Conservation (phyloP, 2,888 invertebrate genomes). For the Nephrocerus scutellatus region DNA sequence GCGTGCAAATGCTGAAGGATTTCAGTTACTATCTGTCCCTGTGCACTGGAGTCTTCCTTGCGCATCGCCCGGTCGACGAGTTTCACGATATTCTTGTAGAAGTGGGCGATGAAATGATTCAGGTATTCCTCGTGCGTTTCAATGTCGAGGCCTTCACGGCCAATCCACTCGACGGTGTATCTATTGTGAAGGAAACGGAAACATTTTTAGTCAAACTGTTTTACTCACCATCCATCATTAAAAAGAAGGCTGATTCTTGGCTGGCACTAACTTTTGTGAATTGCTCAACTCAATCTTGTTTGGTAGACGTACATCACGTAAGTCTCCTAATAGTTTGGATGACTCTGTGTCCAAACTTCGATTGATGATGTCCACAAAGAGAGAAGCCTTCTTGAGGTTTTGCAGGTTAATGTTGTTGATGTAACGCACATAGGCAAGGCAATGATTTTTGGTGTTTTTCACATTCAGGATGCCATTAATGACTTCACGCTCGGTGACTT, state of each 20-base stretch:
- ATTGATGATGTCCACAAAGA: slow-evolving; percentile 92
- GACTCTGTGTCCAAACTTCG: slow-evolving; percentile 90
- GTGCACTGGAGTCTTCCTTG: slow-evolving; percentile 89
- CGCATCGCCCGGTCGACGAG: slow-evolving; percentile 91
- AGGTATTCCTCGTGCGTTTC: slow-evolving; percentile 92
- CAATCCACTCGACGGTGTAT: slow-evolving; percentile 95
- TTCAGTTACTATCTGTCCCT: slow-evolving; percentile 89
- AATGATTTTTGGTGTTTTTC: slow-evolving; percentile 91
- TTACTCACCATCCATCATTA: too few relatives aligned
- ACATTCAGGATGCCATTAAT: slow-evolving; percentile 91
- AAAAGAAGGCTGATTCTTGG: background rate
- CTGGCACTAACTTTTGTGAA: slow-evolving; percentile 67
- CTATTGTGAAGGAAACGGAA: slow-evolving; percentile 47
- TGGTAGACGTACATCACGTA: slow-evolving; percentile 84
- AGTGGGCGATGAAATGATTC: slow-evolving; percentile 88
- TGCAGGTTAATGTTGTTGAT: slow-evolving; percentile 97
- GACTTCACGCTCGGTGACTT: slow-evolving; percentile 97
- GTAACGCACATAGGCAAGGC: slow-evolving; percentile 87
- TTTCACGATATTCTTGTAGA: slow-evolving; percentile 86
- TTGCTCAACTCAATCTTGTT: slow-evolving; percentile 84
- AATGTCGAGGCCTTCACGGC: slow-evolving; percentile 84
- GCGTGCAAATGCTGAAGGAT: slow-evolving; percentile 92
- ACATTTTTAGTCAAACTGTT: slow-evolving; percentile 1
- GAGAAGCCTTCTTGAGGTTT: slow-evolving; percentile 86
- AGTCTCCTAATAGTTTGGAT: slow-evolving; percentile 75